Conservation (phyloP, 2,888 invertebrate genomes). For the Cerceris ruficornis region DNA sequence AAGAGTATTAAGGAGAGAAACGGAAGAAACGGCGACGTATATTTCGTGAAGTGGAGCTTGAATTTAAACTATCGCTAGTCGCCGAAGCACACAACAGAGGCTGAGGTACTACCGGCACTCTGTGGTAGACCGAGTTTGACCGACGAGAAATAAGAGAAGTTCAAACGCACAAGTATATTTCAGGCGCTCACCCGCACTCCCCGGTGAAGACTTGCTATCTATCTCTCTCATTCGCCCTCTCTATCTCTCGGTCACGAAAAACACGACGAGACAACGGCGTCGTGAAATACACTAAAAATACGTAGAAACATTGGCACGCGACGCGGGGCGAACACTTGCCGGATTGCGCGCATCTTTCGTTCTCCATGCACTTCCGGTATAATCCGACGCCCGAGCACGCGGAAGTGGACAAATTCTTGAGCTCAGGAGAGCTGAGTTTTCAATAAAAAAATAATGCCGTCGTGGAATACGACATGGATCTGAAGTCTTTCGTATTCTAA, state of each 20-base stretch:
- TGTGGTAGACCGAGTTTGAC: conserved; percentile 35
- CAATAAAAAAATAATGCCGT: background rate
- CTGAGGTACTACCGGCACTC: conserved; percentile 1
- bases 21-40: no score
- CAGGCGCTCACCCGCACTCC: conserved; percentile 61
- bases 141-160: conserved; percentile 54
- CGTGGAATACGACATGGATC: background rate
- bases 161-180: conserved; percentile 61
- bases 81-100: conserved; percentile 1
- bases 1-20: no score
- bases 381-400: background rate
- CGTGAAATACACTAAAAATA: conserved; percentile 60
- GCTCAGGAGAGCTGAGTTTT: background rate
- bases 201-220: conserved; percentile 26
- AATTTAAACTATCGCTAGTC: background rate
- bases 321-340: conserved; percentile 9
- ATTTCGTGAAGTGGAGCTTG: background rate
- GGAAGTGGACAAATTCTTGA: background rate
- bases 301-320: conserved; percentile 57
- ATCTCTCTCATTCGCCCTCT: conserved; percentile 6
- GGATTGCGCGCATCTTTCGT: conserved; percentile 4
- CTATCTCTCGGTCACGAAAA: conserved; percentile 28
- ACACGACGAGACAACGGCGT: conserved; percentile 30
- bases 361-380: conserved; percentile 35
- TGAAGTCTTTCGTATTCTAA: background rate